Base-by-base conservation (phyloP, 2,113 vertebrate species). In the Numenius arquata region DNA sequence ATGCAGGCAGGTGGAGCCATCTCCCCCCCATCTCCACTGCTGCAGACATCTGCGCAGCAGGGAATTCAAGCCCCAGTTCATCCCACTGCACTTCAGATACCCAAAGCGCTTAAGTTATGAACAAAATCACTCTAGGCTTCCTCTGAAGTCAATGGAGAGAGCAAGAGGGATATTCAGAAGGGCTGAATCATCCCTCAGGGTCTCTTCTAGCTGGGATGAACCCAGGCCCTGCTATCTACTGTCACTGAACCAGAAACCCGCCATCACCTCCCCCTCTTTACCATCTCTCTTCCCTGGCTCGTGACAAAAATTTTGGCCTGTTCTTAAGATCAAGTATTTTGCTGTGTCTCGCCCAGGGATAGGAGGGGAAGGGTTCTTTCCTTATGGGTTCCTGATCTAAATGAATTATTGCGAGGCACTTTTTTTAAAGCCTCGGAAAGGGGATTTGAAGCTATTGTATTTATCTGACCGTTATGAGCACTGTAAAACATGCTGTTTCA, bases 401-500 rank as follows among this genome's bases (percentile, higher is more conserved):
- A 97, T 97, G 91, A 97, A 97, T 97, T 96, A 97, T 96, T 97
- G 95, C 16, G 5, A 96, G 90, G 59, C 38, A 4, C 6, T 25
- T 88, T 94, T 96, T 95, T 91, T 58, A 53, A 89, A 90, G 67
- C 77, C 90, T 96, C 0, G 2, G 95, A 96, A 95, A 91, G 75
- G 92, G 92, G 82, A 95, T 95, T 85, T 73, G 70, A 90, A 90
- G 96, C 91, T 91, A 94, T 96, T 98, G 96, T 97, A 97, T 98
- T 98, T 98, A 97, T 98, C 97, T 96, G 94, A 94, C 95, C 61
- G 16, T 96, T 98, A 93, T 83, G 95, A 97, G 95, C 95, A 96
- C 96, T 96, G 93, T 98, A 98, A 98, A 98, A 97, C 96, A 97
- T 87, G 96, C 95, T 97, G 93, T 97, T 98, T 98, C 98, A 96